Evolutionary conservation across 2,113 vertebrate species (phyloP).

Genomic region (Puntigrus tetrazona): DNA sequence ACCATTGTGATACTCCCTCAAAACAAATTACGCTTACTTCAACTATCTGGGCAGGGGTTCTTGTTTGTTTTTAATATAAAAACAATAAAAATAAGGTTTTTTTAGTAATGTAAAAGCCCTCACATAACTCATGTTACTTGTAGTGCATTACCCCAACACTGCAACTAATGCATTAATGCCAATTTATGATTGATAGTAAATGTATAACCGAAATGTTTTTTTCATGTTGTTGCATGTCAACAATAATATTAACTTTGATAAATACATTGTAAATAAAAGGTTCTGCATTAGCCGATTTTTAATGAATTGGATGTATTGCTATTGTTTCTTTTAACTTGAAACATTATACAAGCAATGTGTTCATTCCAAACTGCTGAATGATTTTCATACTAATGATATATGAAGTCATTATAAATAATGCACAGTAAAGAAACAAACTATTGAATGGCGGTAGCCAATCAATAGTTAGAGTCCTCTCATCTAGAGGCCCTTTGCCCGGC

Average conservation of each 20-base stretch:
- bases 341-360: background rate
- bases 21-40: too few relatives aligned
- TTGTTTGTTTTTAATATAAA: too few relatives aligned
- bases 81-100: too few relatives aligned
- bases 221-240: background rate
- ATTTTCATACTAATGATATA: constrained; percentile 1
- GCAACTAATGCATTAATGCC: too few relatives aligned
- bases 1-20: too few relatives aligned
- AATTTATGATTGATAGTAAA: too few relatives aligned
- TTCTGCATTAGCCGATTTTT: background rate
- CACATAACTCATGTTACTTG: too few relatives aligned
- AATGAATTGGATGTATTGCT: background rate
- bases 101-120: too few relatives aligned
- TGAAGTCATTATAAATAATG: background rate
- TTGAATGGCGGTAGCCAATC: constrained; percentile 10
- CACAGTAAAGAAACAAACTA: background rate
- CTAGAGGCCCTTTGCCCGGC: background rate
- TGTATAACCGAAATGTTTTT: background rate
- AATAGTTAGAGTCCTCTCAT: constrained; percentile 16
- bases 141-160: too few relatives aligned
- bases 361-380: background rate
- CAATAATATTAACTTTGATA: background rate
- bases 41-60: too few relatives aligned
- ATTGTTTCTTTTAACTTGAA: background rate
- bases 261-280: too few relatives aligned